phyloP scores from a whole-genome alignment of 2,888 invertebrate genomes.

The Dryadula phaetusa region DNA sequence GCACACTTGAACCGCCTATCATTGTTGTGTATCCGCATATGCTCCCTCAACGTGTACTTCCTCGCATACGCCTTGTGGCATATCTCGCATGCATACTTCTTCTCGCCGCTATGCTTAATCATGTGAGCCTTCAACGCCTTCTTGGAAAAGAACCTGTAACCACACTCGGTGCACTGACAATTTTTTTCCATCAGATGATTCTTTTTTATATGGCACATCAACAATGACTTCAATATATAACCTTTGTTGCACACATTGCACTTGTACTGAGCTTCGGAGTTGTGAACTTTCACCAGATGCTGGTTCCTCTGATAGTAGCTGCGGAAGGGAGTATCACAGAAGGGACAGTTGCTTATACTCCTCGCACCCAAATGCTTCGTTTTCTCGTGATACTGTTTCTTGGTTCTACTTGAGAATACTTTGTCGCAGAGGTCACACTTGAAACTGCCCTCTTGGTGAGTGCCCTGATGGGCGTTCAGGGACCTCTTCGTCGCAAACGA shows the following conservation, averaged over 20 bases:
- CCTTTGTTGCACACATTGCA: conserved; percentile 71
- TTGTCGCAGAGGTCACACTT: conserved; percentile 75
- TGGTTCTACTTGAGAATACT: conserved; percentile 62
- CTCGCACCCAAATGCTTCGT: conserved; percentile 70
- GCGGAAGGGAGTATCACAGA: conserved; percentile 67
- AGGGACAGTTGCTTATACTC: conserved; percentile 71
- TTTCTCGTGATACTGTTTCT: conserved; percentile 72
- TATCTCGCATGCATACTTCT: conserved; percentile 67
- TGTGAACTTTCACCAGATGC: conserved; percentile 73
- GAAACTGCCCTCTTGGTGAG: conserved; percentile 68
- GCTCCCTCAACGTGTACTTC: conserved; percentile 65
- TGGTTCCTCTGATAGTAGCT: conserved; percentile 75
- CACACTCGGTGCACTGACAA: conserved; percentile 79
- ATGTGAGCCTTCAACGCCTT: conserved; percentile 81
- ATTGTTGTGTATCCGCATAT: conserved; percentile 75
- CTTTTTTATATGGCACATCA: conserved; percentile 74
- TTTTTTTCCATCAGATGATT: conserved; percentile 78
- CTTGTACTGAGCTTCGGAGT: conserved; percentile 71
- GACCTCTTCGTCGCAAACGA: conserved; percentile 69
- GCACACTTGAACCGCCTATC: conserved; percentile 71
- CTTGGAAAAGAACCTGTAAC: conserved; percentile 79
- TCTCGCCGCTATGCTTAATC: conserved; percentile 76
- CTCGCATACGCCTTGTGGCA: conserved; percentile 75
- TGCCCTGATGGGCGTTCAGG: conserved; percentile 61
- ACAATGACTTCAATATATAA: conserved; percentile 66